Percentiles rank a stretch among this genome's conserved stretches.
Evolutionary conservation across 1,140 invertebrate species (phyloP).

Genomic region (Drosophila baimaii): DNA sequence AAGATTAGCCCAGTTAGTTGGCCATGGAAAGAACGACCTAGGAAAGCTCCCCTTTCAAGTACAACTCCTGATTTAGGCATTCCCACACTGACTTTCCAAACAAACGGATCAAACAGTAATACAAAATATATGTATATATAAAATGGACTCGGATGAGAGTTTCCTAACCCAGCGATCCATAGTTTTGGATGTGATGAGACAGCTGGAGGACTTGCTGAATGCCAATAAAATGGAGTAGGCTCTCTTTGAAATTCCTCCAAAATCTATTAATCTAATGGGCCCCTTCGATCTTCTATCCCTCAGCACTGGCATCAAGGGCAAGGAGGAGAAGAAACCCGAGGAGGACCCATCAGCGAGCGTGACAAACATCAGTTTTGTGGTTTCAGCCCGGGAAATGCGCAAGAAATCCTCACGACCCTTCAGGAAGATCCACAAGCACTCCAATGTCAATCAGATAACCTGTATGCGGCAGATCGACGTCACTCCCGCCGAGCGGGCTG

Average conservation of each 20-base stretch:
- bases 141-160: slow-evolving; percentile 42
- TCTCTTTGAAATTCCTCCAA: background rate
- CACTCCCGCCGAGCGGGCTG: background rate
- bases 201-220: slow-evolving; percentile 37
- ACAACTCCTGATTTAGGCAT: background rate
- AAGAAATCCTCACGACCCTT: slow-evolving; percentile 2
- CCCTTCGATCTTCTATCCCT: background rate
- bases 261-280: too few species aligned
- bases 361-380: slow-evolving; percentile 33
- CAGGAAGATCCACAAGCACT: background rate
- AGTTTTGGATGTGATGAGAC: slow-evolving; percentile 32
- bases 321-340: slow-evolving; percentile 33
- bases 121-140: background rate
- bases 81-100: slow-evolving; percentile 9
- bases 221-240: slow-evolving; percentile 46
- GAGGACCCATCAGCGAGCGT: slow-evolving; percentile 34
- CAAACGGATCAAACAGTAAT: slow-evolving; percentile 2
- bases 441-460: slow-evolving; percentile 36
- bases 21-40: slow-evolving; percentile 23
- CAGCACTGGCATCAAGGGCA: slow-evolving; percentile 34
- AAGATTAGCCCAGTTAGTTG: slow-evolving; percentile 70
- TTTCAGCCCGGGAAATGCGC: background rate
- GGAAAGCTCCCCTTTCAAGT: background rate
- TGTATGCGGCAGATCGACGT: slow-evolving; percentile 59
- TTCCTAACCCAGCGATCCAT: slow-evolving; percentile 34